Evolutionary conservation across 2,888 invertebrate species (phyloP).

Genomic region (Chloroclystis v-ata): DNA sequence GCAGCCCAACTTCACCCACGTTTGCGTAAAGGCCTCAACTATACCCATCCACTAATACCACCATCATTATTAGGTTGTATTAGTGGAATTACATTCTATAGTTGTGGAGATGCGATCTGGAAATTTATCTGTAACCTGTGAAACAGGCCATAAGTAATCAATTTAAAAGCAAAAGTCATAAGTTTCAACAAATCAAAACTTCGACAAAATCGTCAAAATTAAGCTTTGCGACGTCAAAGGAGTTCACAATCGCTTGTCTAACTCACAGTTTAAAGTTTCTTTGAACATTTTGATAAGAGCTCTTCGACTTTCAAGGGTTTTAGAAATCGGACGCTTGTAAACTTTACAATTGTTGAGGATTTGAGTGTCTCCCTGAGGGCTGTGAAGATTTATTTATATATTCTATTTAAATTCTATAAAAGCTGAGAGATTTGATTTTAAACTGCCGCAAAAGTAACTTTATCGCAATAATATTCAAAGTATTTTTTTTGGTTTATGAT

Average conservation of each 20-base stretch:
- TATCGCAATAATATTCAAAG: not conserved
- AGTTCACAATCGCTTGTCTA: slow-evolving; percentile 40
- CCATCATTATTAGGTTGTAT: too few species aligned
- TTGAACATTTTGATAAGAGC: slow-evolving; percentile 22
- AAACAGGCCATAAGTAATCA: too few species aligned
- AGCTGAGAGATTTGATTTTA: not conserved
- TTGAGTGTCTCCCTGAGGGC: slow-evolving; percentile 3
- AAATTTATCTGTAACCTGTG: too few species aligned
- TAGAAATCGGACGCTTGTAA: slow-evolving; percentile 15
- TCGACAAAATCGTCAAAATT: slow-evolving; percentile 42
- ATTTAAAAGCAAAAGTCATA: slow-evolving; percentile 1
- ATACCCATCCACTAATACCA: too few species aligned
- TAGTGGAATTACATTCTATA: too few species aligned
- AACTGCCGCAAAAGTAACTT: too few species aligned
- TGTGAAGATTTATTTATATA: not conserved
- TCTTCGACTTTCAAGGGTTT: slow-evolving; percentile 23
- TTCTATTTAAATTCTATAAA: not conserved
- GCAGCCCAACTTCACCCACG: too few species aligned
- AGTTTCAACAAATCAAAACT: slow-evolving; percentile 34
- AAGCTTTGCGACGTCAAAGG: slow-evolving; percentile 50
- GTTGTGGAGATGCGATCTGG: too few species aligned
- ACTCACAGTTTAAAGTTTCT: slow-evolving; percentile 42
- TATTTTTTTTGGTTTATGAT: too few species aligned
- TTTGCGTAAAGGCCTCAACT: too few species aligned
- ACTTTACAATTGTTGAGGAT: slow-evolving; percentile 8